phyloP scores from a whole-genome alignment of 2,888 invertebrate species.

The Drosophila lutescens region DNA sequence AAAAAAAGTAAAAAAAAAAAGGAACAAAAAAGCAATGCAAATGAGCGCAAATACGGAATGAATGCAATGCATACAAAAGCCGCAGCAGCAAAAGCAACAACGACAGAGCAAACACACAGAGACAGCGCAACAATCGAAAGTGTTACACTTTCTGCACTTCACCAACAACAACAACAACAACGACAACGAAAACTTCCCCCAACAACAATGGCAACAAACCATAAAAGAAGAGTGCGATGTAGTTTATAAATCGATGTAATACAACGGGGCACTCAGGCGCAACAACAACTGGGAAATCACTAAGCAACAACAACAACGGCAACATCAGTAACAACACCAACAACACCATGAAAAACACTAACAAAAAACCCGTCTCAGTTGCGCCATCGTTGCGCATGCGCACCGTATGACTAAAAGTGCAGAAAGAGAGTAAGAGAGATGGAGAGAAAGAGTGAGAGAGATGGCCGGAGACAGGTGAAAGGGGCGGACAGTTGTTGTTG shows the following conservation, averaged over 20 bases:
- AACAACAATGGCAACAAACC: slow-evolving; percentile 56
- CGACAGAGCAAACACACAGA: slow-evolving; percentile 35
- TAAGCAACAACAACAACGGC: slow-evolving; percentile 18
- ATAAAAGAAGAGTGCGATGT: slow-evolving; percentile 60
- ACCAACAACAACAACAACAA: slow-evolving; percentile 56
- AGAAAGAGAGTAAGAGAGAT: slow-evolving; percentile 5
- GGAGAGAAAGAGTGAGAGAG: background rate
- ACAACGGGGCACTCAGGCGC: slow-evolving; percentile 48
- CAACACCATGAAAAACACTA: slow-evolving; percentile 12
- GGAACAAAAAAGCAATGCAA: slow-evolving; percentile 66
- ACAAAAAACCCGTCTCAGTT: slow-evolving; percentile 65
- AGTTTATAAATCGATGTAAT: slow-evolving; percentile 68
- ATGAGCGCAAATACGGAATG: slow-evolving; percentile 79
- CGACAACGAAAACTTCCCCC: slow-evolving; percentile 47
- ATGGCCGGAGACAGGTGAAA: slow-evolving; percentile 59
- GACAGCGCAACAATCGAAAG: slow-evolving; percentile 78
- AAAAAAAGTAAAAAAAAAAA: slow-evolving; percentile 28
- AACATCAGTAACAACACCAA: slow-evolving; percentile 33
- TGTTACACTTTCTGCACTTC: slow-evolving; percentile 81
- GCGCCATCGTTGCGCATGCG: slow-evolving; percentile 78
- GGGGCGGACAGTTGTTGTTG: slow-evolving; percentile 50
- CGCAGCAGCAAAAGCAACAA: slow-evolving; percentile 29
- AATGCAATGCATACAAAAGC: slow-evolving; percentile 63
- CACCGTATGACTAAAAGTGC: slow-evolving; percentile 47
- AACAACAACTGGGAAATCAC: slow-evolving; percentile 40